Evolutionary conservation across 2,113 vertebrate genomes (phyloP), one percentile per base, ranked within the genome.

Genomic region (Cheirogaleus medius): DNA sequence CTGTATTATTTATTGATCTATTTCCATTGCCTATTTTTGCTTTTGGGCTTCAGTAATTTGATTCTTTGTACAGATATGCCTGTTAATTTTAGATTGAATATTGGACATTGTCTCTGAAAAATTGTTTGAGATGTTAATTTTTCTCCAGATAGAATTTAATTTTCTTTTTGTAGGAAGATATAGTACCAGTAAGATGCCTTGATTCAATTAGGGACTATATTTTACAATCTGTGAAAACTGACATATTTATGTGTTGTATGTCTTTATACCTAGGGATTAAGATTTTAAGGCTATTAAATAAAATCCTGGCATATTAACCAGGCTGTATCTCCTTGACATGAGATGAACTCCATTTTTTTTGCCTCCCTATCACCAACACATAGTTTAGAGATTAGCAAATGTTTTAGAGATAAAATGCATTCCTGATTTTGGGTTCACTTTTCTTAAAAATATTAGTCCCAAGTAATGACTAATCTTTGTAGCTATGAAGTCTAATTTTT

Each of bases 121-220:
- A 64, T 88, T 91, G 14, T 81, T 85, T 12, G 8, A 66, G 14
- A 88, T 85, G 8, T 60, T 87, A 69, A 88, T 88, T 81, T 95
- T 95, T 32, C 14, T 96, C 34, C 42, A 96, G 83, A 54, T 49
- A 87, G 20, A 87, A 84, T 83, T 96, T 77, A 82, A 76, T 60
- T 90, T 96, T 87, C 34, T 80, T 91, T 88, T 95, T 29, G 15
- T 87, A 84, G 25, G 32, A 87, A 85, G 37, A 71, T 82, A 20
- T 1, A 89, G 29, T 74, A 63, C 13, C 1, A 39, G 42, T 3
- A 63, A 25, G 25, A 29, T 69, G 56, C 23, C 27, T 86, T 47
- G 15, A 69, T 81, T 88, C 23, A 89, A 23, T 80, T 71, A 91
- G 73, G 49, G 6, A 76, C 34, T 54, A 17, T 11, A 34, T 74